A percentile compares a stretch with the other conserved stretches of the same genome.
These are phyloP conservation scores for Volucella zonaria DNA, from an alignment of 2,888 invertebrate genomes.

Conservation along the genomic window DNA sequence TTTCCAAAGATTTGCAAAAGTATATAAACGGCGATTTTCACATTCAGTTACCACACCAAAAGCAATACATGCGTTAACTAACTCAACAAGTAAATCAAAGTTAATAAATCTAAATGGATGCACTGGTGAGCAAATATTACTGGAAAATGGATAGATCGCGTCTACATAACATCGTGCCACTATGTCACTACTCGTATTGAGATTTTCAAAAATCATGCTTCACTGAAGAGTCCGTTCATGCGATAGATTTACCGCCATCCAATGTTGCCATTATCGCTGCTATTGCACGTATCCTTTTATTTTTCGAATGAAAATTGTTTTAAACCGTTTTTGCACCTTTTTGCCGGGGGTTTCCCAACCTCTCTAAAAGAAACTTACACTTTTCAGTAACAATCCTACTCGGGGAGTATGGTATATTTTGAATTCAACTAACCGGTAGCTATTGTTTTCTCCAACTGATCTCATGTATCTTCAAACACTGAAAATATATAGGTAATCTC, in stretches of 20 bases:
- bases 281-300: slow-evolving; percentile 19
- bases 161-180: background rate
- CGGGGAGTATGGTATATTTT: background rate
- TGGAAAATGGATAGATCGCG: background rate
- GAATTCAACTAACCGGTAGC: slow-evolving; percentile 31
- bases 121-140: too few relatives aligned
- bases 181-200: slow-evolving; percentile 2
- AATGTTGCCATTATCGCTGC: slow-evolving; percentile 30
- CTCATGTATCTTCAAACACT: slow-evolving; percentile 46
- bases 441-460: slow-evolving; percentile 60
- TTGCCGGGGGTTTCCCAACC: background rate
- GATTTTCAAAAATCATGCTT: slow-evolving; percentile 28
- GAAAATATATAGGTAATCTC: slow-evolving; percentile 56
- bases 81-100: slow-evolving; percentile 9
- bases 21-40: too few relatives aligned
- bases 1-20: too few relatives aligned
- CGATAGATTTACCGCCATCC: slow-evolving; percentile 62
- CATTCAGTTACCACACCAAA: too few relatives aligned
- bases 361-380: background rate
- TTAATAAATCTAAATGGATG: slow-evolving; percentile 3
- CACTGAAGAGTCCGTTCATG: slow-evolving; percentile 23
- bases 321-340: slow-evolving; percentile 18
- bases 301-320: background rate
- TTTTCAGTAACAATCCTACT: background rate
- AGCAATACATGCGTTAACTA: background rate